These are phyloP conservation scores for Ephydatia muelleri DNA, from an alignment of 37 sponge, comb jelly and placozoan species.

Conservation along the genomic window DNA sequence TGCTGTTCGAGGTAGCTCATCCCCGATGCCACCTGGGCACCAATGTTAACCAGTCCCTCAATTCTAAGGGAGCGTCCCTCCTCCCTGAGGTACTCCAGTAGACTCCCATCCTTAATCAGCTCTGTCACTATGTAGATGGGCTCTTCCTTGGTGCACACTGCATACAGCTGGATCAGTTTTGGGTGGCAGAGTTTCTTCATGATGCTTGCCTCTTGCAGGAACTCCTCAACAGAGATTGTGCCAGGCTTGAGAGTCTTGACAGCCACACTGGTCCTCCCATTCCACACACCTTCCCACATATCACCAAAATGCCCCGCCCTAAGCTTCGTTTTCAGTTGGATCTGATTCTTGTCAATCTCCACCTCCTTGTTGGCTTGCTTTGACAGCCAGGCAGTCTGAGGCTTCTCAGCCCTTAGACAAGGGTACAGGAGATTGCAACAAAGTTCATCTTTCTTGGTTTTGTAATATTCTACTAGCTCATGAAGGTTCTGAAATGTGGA, in stretches of 20 bases:
- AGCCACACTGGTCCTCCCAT: conserved; percentile 89
- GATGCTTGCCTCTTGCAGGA: conserved; percentile 92
- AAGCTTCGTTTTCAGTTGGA: conserved; percentile 62
- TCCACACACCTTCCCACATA: conserved; percentile 96
- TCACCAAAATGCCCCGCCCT: conserved; percentile 96
- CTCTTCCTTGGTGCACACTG: conserved; percentile 94
- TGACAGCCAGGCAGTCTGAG: conserved; percentile 90
- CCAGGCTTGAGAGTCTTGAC: conserved; percentile 96
- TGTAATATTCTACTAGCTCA: conserved; percentile 82
- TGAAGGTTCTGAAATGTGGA: conserved; percentile 70
- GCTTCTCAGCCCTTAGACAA: conserved; percentile 81
- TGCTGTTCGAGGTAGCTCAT: conserved; percentile 96
- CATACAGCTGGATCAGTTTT: conserved; percentile 97
- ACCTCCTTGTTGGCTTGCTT: conserved; percentile 82
- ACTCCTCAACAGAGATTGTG: conserved; percentile 91
- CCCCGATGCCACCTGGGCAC: conserved; percentile 90
- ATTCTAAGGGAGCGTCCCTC: conserved; percentile 81
- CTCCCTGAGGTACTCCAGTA: conserved; percentile 90
- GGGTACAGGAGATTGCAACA: conserved; percentile 62
- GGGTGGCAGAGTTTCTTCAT: conserved; percentile 96
- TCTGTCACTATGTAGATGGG: conserved; percentile 97
- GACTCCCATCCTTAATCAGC: conserved; percentile 92
- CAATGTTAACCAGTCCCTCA: conserved; percentile 84
- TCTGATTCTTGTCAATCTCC: conserved; percentile 86
- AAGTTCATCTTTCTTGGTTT: conserved; percentile 79